A percentile compares a stretch with the other conserved stretches of the same genome.
Conservation (phyloP, 2,113 vertebrate species). For the Gallinago media region DNA sequence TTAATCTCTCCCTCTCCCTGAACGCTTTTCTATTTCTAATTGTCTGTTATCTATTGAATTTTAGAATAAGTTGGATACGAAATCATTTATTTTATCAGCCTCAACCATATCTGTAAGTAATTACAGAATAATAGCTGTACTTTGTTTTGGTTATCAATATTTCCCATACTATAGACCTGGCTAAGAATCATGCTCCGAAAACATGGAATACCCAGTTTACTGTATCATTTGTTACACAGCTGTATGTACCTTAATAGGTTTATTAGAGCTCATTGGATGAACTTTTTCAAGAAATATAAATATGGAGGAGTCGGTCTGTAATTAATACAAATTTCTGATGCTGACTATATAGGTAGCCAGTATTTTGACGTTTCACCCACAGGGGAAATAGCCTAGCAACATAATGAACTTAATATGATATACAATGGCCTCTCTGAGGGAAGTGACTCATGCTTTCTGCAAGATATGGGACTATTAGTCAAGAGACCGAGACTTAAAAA, state of each 20-base stretch:
- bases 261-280: neutral
- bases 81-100: neutral
- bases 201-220: neutral
- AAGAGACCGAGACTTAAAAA: slow-evolving; percentile 14
- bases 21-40: neutral
- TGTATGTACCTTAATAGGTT: neutral
- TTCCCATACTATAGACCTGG: neutral
- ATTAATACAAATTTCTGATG: neutral
- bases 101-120: neutral
- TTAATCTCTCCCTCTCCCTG: neutral
- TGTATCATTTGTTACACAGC: neutral
- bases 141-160: neutral
- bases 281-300: neutral
- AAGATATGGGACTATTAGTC: neutral
- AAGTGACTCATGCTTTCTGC: slow-evolving; percentile 52
- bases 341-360: neutral
- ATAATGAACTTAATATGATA: slow-evolving; percentile 31
- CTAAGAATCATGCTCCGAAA: neutral
- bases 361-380: slow-evolving; percentile 1
- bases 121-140: neutral
- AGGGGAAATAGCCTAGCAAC: slow-evolving; percentile 41
- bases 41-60: neutral
- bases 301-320: neutral
- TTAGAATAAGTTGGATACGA: neutral
- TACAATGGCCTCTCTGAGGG: neutral